A percentile compares a stretch with the other conserved stretches of the same genome.
These are phyloP conservation scores for Belgica antarctica DNA, from an alignment of 2,888 invertebrate genomes.

Conservation along the genomic window DNA sequence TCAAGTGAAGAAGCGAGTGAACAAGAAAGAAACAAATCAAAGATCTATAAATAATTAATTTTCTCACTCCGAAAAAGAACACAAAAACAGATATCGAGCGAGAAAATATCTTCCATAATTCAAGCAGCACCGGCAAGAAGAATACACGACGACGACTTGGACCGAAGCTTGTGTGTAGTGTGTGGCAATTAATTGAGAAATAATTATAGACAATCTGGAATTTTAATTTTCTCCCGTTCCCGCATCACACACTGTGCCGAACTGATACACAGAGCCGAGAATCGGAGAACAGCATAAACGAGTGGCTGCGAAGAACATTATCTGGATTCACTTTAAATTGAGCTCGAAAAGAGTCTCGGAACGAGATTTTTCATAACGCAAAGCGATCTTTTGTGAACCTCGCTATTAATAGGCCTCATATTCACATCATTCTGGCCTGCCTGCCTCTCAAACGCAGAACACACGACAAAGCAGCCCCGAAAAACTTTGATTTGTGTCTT, in stretches of 20 bases:
- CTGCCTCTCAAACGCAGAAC: too few relatives aligned
- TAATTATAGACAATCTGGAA: constrained; percentile 43
- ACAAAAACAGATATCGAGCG: constrained; percentile 12
- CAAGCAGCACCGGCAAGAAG: too few relatives aligned
- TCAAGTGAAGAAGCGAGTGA: background rate
- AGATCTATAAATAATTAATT: constrained; percentile 41
- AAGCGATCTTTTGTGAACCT: background rate
- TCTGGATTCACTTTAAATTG: constrained; percentile 22
- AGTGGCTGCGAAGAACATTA: constrained; percentile 3
- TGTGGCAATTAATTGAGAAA: constrained; percentile 42
- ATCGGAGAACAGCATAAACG: background rate
- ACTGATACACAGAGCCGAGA: background rate
- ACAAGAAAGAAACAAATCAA: background rate
- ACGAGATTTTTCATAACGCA: background rate
- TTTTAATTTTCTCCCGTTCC: constrained; percentile 35
- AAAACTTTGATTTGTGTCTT: background rate
- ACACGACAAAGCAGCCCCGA: background rate
- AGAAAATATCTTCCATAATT: constrained; percentile 26
- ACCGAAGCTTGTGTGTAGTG: constrained; percentile 8
- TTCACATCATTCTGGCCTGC: too few relatives aligned
- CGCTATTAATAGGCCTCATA: constrained; percentile 35
- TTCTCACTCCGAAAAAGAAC: constrained; percentile 22
- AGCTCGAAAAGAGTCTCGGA: background rate
- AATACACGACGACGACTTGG: too few relatives aligned
- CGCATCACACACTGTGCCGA: constrained; percentile 5